Percentiles rank a stretch among this genome's conserved stretches.
Conservation (phyloP, 1,140 invertebrate species). For the Euwallacea fornicatus region DNA sequence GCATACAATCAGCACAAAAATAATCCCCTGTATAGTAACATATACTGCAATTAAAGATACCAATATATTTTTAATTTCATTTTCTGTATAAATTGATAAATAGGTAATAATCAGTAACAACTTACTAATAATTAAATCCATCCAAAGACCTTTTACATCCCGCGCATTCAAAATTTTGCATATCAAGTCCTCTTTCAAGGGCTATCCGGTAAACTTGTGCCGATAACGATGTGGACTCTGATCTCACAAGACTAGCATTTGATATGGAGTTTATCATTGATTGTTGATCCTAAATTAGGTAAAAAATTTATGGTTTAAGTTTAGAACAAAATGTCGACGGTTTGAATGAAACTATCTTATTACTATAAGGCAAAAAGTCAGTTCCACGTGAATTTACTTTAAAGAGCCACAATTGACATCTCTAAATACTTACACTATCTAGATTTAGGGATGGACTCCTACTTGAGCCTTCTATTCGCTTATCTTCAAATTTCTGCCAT, state of each 20-base stretch:
- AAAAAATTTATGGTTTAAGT: neutral
- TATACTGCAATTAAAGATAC: constrained; percentile 64
- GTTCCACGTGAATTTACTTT: neutral
- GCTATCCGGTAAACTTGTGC: constrained; percentile 68
- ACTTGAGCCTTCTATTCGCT: constrained; percentile 23
- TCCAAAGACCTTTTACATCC: constrained; percentile 62
- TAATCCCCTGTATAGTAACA: constrained; percentile 85
- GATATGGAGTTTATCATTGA: constrained; percentile 8
- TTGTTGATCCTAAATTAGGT: neutral
- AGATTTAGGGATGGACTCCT: neutral
- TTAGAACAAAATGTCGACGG: neutral
- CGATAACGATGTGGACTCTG: constrained; percentile 40
- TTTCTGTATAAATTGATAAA: neutral
- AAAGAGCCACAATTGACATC: neutral
- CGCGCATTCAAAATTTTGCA: constrained; percentile 85
- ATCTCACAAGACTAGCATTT: constrained; percentile 26
- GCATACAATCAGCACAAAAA: constrained; percentile 87
- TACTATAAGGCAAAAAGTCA: neutral
- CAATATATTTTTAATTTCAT: too few species aligned
- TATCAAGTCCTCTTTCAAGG: constrained; percentile 80
- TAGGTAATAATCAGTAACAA: constrained; percentile 17
- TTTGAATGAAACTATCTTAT: neutral
- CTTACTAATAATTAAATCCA: constrained; percentile 46
- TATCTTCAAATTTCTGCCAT: constrained; percentile 49
- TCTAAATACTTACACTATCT: constrained; percentile 3